A percentile compares a stretch with the other conserved stretches of the same genome.
Conservation (phyloP, 1,140 invertebrate genomes). For the Maconellicoccus hirsutus region DNA sequence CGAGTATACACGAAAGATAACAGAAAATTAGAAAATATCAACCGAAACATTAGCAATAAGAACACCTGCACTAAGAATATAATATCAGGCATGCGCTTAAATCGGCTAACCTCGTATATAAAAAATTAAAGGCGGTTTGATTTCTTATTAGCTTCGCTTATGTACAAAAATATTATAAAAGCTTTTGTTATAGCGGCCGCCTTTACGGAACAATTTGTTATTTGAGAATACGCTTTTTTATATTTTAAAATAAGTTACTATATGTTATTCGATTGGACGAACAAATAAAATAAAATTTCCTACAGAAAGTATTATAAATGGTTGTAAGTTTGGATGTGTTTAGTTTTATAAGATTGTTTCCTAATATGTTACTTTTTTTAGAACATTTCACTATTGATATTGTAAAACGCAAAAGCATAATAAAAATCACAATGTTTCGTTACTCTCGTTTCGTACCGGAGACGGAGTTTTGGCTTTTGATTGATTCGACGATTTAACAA, state of each 20-base stretch:
- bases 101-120: constrained; percentile 1
- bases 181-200: not conserved
- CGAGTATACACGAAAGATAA: not conserved
- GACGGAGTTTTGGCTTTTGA: not conserved
- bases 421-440: not conserved
- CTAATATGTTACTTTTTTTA: not conserved
- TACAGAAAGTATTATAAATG: not conserved
- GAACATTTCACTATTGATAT: not conserved
- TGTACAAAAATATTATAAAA: not conserved
- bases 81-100: not conserved
- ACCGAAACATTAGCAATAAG: not conserved
- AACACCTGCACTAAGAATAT: not conserved
- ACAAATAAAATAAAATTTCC: not conserved
- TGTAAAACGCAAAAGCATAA: not conserved
- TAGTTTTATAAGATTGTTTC: not conserved
- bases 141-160: not conserved
- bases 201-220: not conserved
- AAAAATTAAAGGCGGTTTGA: not conserved
- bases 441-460: not conserved
- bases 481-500: not conserved
- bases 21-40: not conserved
- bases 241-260: not conserved
- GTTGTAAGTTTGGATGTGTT: not conserved
- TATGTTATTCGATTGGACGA: not conserved
- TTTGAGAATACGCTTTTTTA: not conserved